Evolutionary conservation across 2,888 invertebrate genomes (phyloP), one percentile per base, ranked within the genome.

Genomic region (Heliconius charithonia): DNA sequence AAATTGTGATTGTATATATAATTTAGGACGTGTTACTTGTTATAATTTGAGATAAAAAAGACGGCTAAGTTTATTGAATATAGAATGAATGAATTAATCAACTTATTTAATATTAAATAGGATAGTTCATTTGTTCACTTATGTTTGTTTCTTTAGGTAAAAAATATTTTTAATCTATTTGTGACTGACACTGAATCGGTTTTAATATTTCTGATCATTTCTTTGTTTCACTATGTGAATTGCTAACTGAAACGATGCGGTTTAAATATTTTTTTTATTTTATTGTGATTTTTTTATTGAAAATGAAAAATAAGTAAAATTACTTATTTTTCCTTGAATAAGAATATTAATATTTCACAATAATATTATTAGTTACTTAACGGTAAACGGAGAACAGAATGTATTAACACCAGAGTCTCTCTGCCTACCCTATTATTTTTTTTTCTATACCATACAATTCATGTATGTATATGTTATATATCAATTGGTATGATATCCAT

Each of bases 1-100:
- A 56, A 72, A 72, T 32, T 72, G 32, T 37, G 59, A 59, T 72
- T 72, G 72, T 59, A 25, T 72, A 19, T n/a, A 72, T 72, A 72
- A 72, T 59, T 56, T 25, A 59, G 72, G 37, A 59, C 59, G 32
- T 72, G 72, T 56, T 59, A 59, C 37, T 72, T 72, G 16, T 72
- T 59, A 32, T 59, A 72, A 59, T 59, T 72, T 37, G 32, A 37
- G n/a, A 59, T 37, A 59, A 37, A 32, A 56, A 32, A 56, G 12
- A 9, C 51, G 22, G 71, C n/a, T 22, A 56, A n/a, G 29, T 72
- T 59, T 59, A 72, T 72, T 72, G 32, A 29, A 59, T 32, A 37
- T 32, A 37, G 13, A 63, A 22, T 16, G 56, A 59, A 59, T 72
- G 1, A 59, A 12, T 22, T 12, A n/a, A 59, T 10, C 59, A 59